Conservation (phyloP, 2,888 invertebrate species). For the Phyllotreta striolata region DNA sequence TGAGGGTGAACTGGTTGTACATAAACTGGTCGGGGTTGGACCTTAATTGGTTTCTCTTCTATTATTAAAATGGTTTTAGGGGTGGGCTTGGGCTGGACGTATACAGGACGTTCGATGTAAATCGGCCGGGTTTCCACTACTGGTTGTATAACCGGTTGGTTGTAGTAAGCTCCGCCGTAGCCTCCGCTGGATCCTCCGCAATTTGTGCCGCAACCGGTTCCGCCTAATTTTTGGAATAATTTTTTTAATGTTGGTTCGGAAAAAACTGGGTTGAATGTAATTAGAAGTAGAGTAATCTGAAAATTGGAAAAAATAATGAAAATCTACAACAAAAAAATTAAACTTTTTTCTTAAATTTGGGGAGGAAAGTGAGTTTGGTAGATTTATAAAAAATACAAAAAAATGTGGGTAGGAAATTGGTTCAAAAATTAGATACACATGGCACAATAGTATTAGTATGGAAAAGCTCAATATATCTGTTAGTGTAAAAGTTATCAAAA, state of each 20-base stretch:
- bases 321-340: too few relatives aligned
- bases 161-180: slow-evolving; percentile 10
- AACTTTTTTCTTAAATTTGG: too few relatives aligned
- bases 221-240: slow-evolving; percentile 7
- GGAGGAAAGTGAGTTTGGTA: too few relatives aligned
- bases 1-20: too few relatives aligned
- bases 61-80: too few relatives aligned
- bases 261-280: background rate
- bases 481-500: too few relatives aligned
- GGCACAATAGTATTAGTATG: too few relatives aligned
- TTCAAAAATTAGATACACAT: too few relatives aligned
- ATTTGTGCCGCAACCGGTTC: slow-evolving; percentile 21
- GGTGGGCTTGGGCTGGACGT: slow-evolving; percentile 7
- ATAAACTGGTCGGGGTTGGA: too few relatives aligned
- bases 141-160: background rate
- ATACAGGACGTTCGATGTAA: background rate
- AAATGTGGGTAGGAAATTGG: too few relatives aligned
- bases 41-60: slow-evolving; percentile 1
- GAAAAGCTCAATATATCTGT: too few relatives aligned
- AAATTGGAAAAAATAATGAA: slow-evolving; percentile 1
- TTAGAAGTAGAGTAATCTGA: slow-evolving; percentile 8
- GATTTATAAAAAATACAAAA: too few relatives aligned
- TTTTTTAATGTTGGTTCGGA: slow-evolving; percentile 16
- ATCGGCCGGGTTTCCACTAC: slow-evolving; percentile 8
- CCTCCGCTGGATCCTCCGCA: slow-evolving; percentile 30